A percentile compares a stretch with the other conserved stretches of the same genome.
Evolutionary conservation across 1,140 invertebrate genomes (phyloP).

Genomic region (Cydia amplana): DNA sequence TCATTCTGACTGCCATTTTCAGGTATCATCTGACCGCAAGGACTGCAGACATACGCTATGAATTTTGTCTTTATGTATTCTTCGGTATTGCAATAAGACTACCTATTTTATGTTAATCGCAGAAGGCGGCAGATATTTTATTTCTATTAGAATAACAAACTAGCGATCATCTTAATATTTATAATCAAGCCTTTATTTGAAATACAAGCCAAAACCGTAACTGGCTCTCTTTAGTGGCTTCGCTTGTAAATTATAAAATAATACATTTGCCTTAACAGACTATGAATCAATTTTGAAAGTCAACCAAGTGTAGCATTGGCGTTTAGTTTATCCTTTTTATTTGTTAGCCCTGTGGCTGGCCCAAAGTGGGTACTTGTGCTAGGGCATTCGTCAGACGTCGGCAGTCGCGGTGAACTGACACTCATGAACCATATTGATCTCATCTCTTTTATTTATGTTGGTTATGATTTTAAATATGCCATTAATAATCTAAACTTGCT

Average conservation of each 20-base stretch:
- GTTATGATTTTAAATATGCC: conserved; percentile 60
- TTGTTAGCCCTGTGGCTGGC: conserved; percentile 9
- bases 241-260: conserved; percentile 7
- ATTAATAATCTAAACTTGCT: conserved; percentile 63
- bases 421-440: conserved; percentile 69
- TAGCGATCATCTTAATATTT: background rate
- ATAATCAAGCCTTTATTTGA: conserved; percentile 2
- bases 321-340: background rate
- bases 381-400: background rate
- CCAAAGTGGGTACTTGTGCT: conserved; percentile 8
- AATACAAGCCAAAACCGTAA: conserved; percentile 12
- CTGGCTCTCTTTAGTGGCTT: conserved; percentile 15
- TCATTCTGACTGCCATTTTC: background rate
- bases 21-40: background rate
- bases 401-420: conserved; percentile 27
- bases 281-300: background rate
- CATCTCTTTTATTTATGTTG: conserved; percentile 68
- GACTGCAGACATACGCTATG: background rate
- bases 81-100: conserved; percentile 17
- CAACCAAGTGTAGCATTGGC: background rate
- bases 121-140: conserved; percentile 16
- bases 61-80: conserved; percentile 17
- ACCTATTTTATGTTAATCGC: conserved; percentile 2
- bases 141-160: background rate
- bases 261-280: background rate